These are phyloP conservation scores for Acanthiza pusilla DNA, from an alignment of 2,797 vertebrate genomes.

Conservation along the genomic window DNA sequence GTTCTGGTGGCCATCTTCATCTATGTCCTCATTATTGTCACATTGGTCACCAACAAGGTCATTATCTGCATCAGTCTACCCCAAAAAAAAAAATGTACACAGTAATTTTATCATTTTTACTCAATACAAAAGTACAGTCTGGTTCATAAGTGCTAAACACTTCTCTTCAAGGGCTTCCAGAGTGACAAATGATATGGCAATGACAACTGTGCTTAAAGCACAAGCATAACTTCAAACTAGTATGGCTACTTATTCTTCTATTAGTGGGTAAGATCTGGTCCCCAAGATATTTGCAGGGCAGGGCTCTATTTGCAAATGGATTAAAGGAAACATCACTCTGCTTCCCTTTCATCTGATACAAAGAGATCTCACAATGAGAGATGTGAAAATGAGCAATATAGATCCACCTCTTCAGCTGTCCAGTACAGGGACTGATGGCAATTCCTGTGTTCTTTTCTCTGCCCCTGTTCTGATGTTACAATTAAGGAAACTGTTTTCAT, in stretches of 20 bases:
- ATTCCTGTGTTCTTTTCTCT: not conserved
- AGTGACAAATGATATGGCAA: not conserved
- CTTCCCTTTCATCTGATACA: not conserved
- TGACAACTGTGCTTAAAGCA: not conserved
- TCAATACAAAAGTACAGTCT: not conserved
- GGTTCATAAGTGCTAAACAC: not conserved
- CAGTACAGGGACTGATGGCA: not conserved
- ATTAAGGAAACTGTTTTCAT: not conserved
- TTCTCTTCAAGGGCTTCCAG: not conserved
- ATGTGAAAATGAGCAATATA: not conserved
- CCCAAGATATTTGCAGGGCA: not conserved
- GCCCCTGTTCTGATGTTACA: not conserved
- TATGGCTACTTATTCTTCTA: not conserved
- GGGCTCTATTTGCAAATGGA: not conserved
- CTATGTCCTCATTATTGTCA: conserved; percentile 95
- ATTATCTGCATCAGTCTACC: conserved; percentile 87
- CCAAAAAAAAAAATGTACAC: not conserved
- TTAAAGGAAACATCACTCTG: not conserved
- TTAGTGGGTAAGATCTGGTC: not conserved
- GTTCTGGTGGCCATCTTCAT: conserved; percentile 97
- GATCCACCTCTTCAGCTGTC: not conserved
- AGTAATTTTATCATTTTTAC: not conserved
- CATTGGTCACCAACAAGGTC: conserved; percentile 96
- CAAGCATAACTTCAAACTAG: not conserved
- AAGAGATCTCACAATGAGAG: not conserved